Evolutionary conservation across 1,140 invertebrate species (phyloP).

Genomic region (Sycophaga agraensis): DNA sequence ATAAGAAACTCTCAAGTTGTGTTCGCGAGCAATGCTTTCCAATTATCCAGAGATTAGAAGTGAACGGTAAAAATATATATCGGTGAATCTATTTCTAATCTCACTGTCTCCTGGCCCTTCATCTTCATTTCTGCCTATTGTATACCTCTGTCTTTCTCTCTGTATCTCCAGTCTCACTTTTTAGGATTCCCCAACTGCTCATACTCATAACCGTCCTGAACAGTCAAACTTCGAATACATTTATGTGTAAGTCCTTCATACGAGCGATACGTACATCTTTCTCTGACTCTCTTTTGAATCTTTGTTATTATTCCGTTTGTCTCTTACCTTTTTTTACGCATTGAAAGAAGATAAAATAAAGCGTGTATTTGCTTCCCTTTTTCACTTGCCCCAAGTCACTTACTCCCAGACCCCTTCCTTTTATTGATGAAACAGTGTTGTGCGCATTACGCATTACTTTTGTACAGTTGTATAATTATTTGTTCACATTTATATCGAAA

Average conservation of each 20-base stretch:
- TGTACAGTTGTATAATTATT: slow-evolving; percentile 28
- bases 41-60: background rate
- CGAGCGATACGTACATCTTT: background rate
- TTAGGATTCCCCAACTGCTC: slow-evolving; percentile 7
- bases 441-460: slow-evolving; percentile 25
- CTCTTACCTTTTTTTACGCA: slow-evolving; percentile 5
- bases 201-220: slow-evolving; percentile 2
- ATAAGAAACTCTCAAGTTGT: slow-evolving; percentile 4
- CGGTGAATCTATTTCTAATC: slow-evolving; percentile 4
- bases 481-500: slow-evolving; percentile 9
- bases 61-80: slow-evolving; percentile 9
- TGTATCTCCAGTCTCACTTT: background rate
- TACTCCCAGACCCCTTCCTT: background rate
- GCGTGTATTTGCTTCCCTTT: slow-evolving; percentile 6
- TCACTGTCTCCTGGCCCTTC: background rate
- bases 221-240: too few species aligned
- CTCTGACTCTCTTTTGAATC: background rate
- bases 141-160: background rate
- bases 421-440: slow-evolving; percentile 16
- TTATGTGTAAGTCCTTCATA: background rate
- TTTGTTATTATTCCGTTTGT: slow-evolving; percentile 6
- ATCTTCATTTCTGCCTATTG: background rate
- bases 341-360: slow-evolving; percentile 8
- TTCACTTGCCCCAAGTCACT: background rate
- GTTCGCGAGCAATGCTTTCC: slow-evolving; percentile 4